Percentiles rank a stretch among this genome's conserved stretches.
Evolutionary conservation across 2,797 vertebrate genomes (phyloP).

Genomic region (Tokudaia muenninki): DNA sequence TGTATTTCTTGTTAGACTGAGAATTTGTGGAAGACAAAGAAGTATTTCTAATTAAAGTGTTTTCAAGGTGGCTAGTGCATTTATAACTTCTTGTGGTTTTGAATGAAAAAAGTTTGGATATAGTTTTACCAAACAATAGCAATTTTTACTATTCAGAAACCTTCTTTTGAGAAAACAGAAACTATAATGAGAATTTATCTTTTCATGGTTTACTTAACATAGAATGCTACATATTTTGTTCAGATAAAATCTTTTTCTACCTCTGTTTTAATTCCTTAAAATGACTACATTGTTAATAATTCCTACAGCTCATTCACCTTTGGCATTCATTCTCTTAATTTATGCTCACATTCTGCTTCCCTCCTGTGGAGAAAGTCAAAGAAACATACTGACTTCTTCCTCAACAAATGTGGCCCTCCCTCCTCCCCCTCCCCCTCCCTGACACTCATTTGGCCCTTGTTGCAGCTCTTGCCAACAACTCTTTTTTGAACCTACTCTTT

Average conservation of each 20-base stretch:
- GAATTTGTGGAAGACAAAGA: constrained; percentile 57
- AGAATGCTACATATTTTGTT: constrained; percentile 67
- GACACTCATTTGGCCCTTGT: constrained; percentile 80
- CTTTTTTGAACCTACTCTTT: constrained; percentile 58
- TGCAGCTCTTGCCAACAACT: constrained; percentile 80
- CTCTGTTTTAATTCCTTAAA: constrained; percentile 65
- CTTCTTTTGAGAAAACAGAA: constrained; percentile 70
- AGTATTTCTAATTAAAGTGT: constrained; percentile 68
- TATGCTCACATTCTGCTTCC: constrained; percentile 78
- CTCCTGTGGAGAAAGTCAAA: constrained; percentile 80
- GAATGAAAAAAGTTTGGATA: constrained; percentile 54
- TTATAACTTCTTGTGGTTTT: constrained; percentile 64
- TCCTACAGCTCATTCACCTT: constrained; percentile 76
- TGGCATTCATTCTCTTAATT: constrained; percentile 73
- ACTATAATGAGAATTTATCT: constrained; percentile 42
- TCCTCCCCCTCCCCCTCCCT: constrained; percentile 72
- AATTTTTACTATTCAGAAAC: constrained; percentile 53
- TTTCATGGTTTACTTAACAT: constrained; percentile 61
- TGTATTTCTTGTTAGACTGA: constrained; percentile 60
- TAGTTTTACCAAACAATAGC: constrained; percentile 66
- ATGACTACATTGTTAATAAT: constrained; percentile 68
- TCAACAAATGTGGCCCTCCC: constrained; percentile 79
- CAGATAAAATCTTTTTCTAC: constrained; percentile 71
- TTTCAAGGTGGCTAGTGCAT: constrained; percentile 67
- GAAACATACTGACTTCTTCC: constrained; percentile 79